phyloP scores from a whole-genome alignment of 2,113 vertebrate genomes.

The Leiothrix lutea region DNA sequence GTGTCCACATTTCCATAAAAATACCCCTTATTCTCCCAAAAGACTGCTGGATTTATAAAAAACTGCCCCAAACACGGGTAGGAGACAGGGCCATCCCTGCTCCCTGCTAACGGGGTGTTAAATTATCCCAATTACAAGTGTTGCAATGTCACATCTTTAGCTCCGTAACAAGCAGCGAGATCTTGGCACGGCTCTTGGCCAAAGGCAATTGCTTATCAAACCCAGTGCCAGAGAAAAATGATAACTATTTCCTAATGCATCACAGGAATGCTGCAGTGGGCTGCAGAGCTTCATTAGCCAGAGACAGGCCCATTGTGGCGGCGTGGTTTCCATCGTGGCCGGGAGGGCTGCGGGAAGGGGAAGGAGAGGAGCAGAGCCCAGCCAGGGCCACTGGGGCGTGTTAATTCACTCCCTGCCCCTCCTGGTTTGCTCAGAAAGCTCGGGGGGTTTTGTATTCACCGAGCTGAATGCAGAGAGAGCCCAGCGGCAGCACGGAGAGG shows the following conservation, averaged over 20 bases:
- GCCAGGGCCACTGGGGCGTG: neutral
- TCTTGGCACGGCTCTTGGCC: constrained; percentile 32
- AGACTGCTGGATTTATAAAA: neutral
- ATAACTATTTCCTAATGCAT: constrained; percentile 27
- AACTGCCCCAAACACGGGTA: neutral
- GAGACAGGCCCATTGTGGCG: neutral
- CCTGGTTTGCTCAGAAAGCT: neutral
- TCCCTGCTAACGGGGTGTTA: constrained; percentile 10
- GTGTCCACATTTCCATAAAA: neutral
- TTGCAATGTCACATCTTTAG: constrained; percentile 27
- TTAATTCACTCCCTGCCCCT: neutral
- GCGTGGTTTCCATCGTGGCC: neutral
- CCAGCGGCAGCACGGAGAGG: neutral
- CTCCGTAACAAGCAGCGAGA: constrained; percentile 4
- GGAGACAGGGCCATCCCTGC: neutral
- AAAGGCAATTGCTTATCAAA: constrained; percentile 38
- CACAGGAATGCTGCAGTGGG: neutral
- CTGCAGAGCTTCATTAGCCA: neutral
- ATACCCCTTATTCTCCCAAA: neutral
- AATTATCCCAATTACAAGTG: constrained; percentile 10
- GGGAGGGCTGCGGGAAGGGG: neutral
- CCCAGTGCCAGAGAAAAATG: neutral
- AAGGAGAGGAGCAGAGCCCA: neutral
- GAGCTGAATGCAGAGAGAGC: neutral
- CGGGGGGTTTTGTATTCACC: fast-evolving